Evolutionary conservation across 2,888 invertebrate genomes (phyloP), one percentile per base, ranked within the genome.

Genomic region (Synergus itoensis): DNA sequence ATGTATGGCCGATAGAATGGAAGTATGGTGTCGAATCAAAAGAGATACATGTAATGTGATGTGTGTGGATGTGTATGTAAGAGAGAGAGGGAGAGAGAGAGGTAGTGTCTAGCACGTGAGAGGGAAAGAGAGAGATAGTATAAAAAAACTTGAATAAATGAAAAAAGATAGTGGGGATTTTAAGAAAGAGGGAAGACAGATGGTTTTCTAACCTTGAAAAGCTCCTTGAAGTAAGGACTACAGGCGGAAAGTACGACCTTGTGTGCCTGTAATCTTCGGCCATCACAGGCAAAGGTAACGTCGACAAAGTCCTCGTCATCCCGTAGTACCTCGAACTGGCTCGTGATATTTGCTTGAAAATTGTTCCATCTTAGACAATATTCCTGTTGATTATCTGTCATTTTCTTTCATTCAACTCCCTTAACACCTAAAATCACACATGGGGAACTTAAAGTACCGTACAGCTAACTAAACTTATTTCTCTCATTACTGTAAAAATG

Each of bases 281-380:
- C 97, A 92, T 96, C 96, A 93, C 96, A 97, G 90, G 97, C 96
- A 92, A 97, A 94, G 89, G 97, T 97, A 92, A 97, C 97, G 94
- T 97, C 97, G 91, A 96, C 96, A 93, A 97, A 96, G 93, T 96
- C 96, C 94, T 97, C 96, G 93, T 96, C 96, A 93, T 96, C 96
- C 92, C 97, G 94, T 90, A 97, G 94, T 91, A 96, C 95, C 93
- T 96, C 96, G 94, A 97, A 96, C 93, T 97, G 96, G 92, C 96
- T 96, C 91, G 96, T 96, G 93, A 97, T 96, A 93, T 97, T 97
- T 87, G 96, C 96, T 94, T 96, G 96, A 94, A 96, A 96, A 94
- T 97, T 96, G 94, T 97, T 97, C 97, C 97, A 97, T 94, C 96
- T 95, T 93, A 97, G 95, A 94, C 97, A 97, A 94, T 96, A 97